Conservation (phyloP, 1,140 invertebrate species). For the Drosophila aff. region DNA sequence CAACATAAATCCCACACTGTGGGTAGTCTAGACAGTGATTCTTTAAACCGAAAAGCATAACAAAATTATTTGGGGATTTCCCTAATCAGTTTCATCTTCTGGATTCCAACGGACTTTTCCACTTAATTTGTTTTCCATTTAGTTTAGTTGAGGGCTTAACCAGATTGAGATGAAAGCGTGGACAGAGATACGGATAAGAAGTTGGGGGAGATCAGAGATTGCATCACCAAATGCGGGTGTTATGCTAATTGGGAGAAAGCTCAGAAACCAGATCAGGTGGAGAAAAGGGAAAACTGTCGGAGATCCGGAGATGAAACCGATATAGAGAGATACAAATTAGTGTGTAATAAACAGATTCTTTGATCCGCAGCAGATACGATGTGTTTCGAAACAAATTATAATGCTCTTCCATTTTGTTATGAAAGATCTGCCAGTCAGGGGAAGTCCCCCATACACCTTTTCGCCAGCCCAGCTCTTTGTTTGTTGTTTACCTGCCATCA, state of each 20-base stretch:
- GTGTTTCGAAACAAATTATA: conserved; percentile 12
- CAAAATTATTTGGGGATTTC: conserved; percentile 19
- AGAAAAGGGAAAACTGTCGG: conserved; percentile 9
- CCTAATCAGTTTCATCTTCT: neutral
- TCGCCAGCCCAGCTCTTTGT: conserved; percentile 13
- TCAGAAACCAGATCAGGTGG: conserved; percentile 16
- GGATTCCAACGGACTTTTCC: conserved; percentile 25
- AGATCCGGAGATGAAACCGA: conserved; percentile 10
- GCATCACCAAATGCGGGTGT: conserved; percentile 39
- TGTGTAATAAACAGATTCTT: conserved; percentile 9
- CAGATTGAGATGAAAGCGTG: conserved; percentile 35
- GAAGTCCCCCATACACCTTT: neutral
- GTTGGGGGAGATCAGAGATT: conserved; percentile 5
- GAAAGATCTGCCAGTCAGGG: conserved; percentile 8
- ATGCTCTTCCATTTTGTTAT: conserved; percentile 6
- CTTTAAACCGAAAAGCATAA: neutral
- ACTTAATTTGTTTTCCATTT: conserved; percentile 41
- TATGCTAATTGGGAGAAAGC: conserved; percentile 46
- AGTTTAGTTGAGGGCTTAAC: neutral
- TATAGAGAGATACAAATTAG: conserved; percentile 18
- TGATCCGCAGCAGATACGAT: neutral
- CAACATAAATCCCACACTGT: conserved; percentile 19
- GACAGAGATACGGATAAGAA: neutral
- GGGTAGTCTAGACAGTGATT: conserved; percentile 17
- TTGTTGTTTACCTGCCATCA: conserved; percentile 12